Conservation (phyloP, 2,888 invertebrate genomes). For the Chydorus sphaericus region DNA sequence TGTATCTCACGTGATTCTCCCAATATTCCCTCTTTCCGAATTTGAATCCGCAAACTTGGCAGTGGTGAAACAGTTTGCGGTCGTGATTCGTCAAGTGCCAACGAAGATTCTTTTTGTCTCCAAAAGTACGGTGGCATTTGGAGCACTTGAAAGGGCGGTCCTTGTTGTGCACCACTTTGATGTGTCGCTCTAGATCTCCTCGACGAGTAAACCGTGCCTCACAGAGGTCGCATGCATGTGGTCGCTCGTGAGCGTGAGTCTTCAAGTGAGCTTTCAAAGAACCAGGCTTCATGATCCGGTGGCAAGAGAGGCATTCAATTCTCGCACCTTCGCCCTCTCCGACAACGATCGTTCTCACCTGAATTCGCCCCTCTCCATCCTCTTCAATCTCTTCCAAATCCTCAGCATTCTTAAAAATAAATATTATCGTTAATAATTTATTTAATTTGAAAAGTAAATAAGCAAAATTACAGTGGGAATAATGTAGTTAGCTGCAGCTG, state of each 20-base stretch:
- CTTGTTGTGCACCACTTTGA: constrained; percentile 22
- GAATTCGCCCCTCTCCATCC: constrained; percentile 1
- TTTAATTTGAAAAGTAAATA: neutral
- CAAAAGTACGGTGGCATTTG: constrained; percentile 20
- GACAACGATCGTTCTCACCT: constrained; percentile 3
- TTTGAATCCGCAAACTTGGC: constrained; percentile 22
- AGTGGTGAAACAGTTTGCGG: constrained; percentile 11
- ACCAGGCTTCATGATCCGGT: constrained; percentile 10
- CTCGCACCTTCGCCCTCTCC: constrained; percentile 8
- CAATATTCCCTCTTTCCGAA: constrained; percentile 24
- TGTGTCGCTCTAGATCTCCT: constrained; percentile 23
- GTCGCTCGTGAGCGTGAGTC: constrained; percentile 22
- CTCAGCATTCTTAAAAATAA: constrained; percentile 3
- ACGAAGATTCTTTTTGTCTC: constrained; percentile 21
- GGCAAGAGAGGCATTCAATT: constrained; percentile 9
- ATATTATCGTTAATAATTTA: neutral
- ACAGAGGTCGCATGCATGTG: constrained; percentile 22
- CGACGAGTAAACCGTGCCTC: constrained; percentile 23
- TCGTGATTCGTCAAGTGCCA: constrained; percentile 22
- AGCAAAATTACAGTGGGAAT: neutral
- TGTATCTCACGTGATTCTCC: constrained; percentile 23
- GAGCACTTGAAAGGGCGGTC: constrained; percentile 22
- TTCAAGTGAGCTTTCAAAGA: constrained; percentile 18
- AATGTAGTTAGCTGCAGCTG: neutral
- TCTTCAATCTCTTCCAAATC: constrained; percentile 6